Evolutionary conservation across 2,113 vertebrate genomes (phyloP).

Genomic region (Eudorcas thomsonii): DNA sequence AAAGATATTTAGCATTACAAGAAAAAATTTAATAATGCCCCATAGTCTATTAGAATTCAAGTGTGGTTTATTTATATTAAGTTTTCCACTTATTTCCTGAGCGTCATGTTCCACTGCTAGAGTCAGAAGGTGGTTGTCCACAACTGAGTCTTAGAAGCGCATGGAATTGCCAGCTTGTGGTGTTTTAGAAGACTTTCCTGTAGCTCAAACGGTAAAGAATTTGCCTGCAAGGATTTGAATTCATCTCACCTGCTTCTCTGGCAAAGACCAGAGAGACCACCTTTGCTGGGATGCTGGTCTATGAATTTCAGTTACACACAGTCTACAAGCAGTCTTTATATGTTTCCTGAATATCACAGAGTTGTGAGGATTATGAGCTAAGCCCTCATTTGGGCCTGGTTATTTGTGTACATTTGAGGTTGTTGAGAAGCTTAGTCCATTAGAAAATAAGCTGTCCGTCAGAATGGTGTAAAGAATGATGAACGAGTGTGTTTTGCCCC

Average conservation of each 20-base stretch:
- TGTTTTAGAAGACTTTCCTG: not conserved
- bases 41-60: not conserved
- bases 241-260: not conserved
- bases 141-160: not conserved
- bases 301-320: not conserved
- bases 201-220: accelerated
- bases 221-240: not conserved
- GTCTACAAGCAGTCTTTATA: not conserved
- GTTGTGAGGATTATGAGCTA: not conserved
- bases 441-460: not conserved
- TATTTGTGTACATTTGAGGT: not conserved
- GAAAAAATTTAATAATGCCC: constrained; percentile 23
- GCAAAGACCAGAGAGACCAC: not conserved
- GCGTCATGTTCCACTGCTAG: not conserved
- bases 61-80: not conserved
- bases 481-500: not conserved
- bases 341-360: not conserved
- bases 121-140: not conserved
- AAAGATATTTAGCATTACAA: constrained; percentile 28
- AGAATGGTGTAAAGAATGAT: not conserved
- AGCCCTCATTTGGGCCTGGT: not conserved
- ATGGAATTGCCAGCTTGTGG: accelerated
- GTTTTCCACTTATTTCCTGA: not conserved
- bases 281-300: not conserved
- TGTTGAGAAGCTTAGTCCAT: not conserved